phyloP scores from a whole-genome alignment of 2,113 vertebrate species.

The Sardina pilchardus region DNA sequence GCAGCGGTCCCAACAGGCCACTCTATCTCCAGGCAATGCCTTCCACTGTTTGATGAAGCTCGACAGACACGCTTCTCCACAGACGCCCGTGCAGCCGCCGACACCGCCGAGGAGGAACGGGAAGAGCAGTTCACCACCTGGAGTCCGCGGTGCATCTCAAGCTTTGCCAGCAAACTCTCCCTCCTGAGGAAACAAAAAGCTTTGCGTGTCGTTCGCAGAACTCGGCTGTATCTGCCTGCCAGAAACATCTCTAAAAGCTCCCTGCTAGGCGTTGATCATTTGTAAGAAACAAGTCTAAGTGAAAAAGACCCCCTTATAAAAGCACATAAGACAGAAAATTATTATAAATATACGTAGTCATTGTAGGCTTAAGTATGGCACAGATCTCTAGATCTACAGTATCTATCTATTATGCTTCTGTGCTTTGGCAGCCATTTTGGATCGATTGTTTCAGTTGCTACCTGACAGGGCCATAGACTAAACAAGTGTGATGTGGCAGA shows the following conservation, averaged over 20 bases:
- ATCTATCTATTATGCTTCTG: too few relatives aligned
- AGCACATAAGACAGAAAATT: too few relatives aligned
- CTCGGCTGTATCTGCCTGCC: neutral
- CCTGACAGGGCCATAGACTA: neutral
- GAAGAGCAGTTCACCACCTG: neutral
- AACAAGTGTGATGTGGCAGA: neutral
- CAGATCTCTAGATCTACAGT: too few relatives aligned
- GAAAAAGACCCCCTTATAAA: neutral
- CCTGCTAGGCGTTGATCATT: neutral
- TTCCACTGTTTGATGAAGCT: neutral
- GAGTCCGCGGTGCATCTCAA: neutral
- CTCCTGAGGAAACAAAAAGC: neutral
- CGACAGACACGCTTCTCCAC: neutral
- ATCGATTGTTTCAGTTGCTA: neutral
- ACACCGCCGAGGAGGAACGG: neutral
- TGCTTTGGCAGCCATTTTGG: neutral
- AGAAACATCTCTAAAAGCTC: neutral
- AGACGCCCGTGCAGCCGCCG: neutral
- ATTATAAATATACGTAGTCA: neutral
- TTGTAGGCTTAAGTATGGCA: too few relatives aligned
- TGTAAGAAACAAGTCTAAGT: neutral
- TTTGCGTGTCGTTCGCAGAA: neutral
- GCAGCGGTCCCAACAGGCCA: neutral
- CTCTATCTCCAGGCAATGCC: neutral
- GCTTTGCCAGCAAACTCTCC: neutral